A percentile compares a stretch with the other conserved stretches of the same genome.
Conservation (phyloP, 2,113 vertebrate genomes). For the Elgaria multicarinata region DNA sequence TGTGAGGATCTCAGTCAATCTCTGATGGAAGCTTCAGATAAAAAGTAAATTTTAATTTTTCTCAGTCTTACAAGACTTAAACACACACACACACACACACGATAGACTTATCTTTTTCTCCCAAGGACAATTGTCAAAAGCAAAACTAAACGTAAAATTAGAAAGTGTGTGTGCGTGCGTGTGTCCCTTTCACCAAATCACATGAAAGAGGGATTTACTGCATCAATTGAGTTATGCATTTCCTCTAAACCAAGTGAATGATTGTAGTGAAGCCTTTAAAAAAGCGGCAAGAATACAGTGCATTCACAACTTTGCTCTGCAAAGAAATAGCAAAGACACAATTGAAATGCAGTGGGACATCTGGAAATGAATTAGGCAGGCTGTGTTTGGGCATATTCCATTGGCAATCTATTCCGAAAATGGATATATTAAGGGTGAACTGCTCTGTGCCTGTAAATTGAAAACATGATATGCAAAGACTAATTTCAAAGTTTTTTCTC, state of each 20-base stretch:
- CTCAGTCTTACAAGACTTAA: slow-evolving; percentile 59
- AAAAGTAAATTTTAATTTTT: slow-evolving; percentile 68
- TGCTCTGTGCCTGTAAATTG: slow-evolving; percentile 63
- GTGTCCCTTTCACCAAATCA: slow-evolving; percentile 67
- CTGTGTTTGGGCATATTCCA: slow-evolving; percentile 67
- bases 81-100: neutral
- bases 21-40: slow-evolving; percentile 68
- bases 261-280: slow-evolving; percentile 66
- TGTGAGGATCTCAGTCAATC: slow-evolving; percentile 64
- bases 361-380: slow-evolving; percentile 65
- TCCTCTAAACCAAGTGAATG: slow-evolving; percentile 72
- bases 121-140: slow-evolving; percentile 69
- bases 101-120: slow-evolving; percentile 64
- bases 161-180: slow-evolving; percentile 58
- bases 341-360: slow-evolving; percentile 71
- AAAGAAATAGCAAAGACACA: slow-evolving; percentile 70
- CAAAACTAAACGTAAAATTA: slow-evolving; percentile 72
- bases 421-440: slow-evolving; percentile 69
- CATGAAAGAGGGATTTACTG: slow-evolving; percentile 74
- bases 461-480: slow-evolving; percentile 71
- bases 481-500: slow-evolving; percentile 74
- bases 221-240: slow-evolving; percentile 73
- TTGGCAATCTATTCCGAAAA: slow-evolving; percentile 71
- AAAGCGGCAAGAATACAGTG: slow-evolving; percentile 68
- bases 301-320: slow-evolving; percentile 64